Conservation (phyloP, 2,888 invertebrate genomes). For the Eilema sororculum region DNA sequence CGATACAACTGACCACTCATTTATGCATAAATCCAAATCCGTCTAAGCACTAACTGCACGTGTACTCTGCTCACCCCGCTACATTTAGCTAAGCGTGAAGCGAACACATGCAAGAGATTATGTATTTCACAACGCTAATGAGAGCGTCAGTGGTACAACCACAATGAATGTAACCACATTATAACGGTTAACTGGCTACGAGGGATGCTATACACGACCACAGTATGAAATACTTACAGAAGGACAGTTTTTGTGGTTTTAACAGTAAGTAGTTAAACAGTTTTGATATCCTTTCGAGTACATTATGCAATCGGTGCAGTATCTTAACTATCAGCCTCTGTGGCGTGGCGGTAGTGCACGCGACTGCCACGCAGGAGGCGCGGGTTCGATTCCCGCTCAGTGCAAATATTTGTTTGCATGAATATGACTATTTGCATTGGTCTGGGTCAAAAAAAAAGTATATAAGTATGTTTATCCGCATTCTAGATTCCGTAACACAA, state of each 20-base stretch:
- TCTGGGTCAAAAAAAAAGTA: too few species aligned
- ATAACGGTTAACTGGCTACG: conserved; percentile 40
- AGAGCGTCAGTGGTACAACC: conserved; percentile 17
- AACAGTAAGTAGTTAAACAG: background rate
- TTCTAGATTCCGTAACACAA: too few species aligned
- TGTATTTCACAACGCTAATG: conserved; percentile 34
- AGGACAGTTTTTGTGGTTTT: background rate
- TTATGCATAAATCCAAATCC: conserved; percentile 2
- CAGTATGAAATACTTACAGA: background rate
- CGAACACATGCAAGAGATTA: conserved; percentile 37
- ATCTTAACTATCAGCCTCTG: too few species aligned
- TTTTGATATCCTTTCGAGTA: too few species aligned
- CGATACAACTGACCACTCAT: conserved; percentile 8
- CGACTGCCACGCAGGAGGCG: too few species aligned
- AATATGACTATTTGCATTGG: too few species aligned
- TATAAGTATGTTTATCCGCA: too few species aligned
- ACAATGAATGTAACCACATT: conserved; percentile 38
- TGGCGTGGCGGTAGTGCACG: too few species aligned
- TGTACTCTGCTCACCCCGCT: conserved; percentile 26
- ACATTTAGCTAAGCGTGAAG: conserved; percentile 32
- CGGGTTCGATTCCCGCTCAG: too few species aligned
- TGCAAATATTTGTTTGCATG: too few species aligned
- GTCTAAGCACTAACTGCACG: conserved; percentile 10
- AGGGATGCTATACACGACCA: conserved; percentile 12
- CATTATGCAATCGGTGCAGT: too few species aligned